phyloP scores from a whole-genome alignment of 2,113 vertebrate species.

The Regulus satrapa region DNA sequence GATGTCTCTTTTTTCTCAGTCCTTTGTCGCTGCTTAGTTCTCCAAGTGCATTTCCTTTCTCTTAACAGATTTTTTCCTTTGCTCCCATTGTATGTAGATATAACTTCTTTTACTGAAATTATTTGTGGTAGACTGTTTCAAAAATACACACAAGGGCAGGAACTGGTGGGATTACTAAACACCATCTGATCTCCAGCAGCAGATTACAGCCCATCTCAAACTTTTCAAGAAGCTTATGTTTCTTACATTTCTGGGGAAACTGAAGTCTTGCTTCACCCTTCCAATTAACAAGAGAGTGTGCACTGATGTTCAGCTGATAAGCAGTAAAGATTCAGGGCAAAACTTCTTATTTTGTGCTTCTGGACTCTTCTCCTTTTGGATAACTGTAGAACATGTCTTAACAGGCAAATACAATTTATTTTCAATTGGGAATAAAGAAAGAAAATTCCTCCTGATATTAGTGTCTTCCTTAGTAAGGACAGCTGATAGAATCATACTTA shows the following conservation, averaged over 20 bases:
- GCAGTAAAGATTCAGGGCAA: background rate
- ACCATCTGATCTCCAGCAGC: background rate
- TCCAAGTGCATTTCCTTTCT: background rate
- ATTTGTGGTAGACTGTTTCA: background rate
- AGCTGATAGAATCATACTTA: background rate
- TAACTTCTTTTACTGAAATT: background rate
- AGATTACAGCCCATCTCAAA: background rate
- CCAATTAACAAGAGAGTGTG: background rate
- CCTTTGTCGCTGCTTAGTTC: background rate
- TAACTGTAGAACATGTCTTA: background rate
- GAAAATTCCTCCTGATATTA: background rate
- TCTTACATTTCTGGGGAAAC: background rate
- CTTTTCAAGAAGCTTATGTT: background rate
- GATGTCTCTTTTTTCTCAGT: background rate
- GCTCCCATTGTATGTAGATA: background rate
- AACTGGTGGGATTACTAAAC: background rate
- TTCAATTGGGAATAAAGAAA: background rate
- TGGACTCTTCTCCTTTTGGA: background rate
- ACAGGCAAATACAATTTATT: background rate
- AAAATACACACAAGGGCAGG: background rate
- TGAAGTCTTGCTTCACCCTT: background rate
- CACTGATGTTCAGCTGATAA: background rate
- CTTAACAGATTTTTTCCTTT: background rate
- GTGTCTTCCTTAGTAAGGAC: background rate
- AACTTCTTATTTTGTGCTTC: background rate